Evolutionary conservation across 2,888 invertebrate species (phyloP), one percentile per base, ranked within the genome.

Genomic region (Zaprionus lineosus): DNA sequence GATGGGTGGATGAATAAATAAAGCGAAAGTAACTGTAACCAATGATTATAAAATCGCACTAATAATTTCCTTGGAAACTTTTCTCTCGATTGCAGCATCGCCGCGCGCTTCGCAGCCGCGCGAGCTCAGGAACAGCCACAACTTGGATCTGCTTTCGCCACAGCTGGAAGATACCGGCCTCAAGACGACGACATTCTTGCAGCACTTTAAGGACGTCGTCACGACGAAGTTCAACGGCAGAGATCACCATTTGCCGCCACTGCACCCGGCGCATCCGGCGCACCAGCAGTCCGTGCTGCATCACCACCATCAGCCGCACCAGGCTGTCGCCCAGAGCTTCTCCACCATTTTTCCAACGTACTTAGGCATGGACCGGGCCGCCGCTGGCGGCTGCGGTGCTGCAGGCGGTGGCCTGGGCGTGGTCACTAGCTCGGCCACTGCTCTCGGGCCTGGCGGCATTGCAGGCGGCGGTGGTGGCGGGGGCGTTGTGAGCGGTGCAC

Each of bases 201-300:
- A 89, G 86, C 89, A 89, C 72, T 88, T 89, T 68, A 89, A 89
- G 86, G 89, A 89, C 89, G 89, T 89, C 88, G 89, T 89, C 81
- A 88, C 89, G 89, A 89, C 89, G 88, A 89, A 89, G 88, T 89
- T 89, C 87, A 86, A 88, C 58, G 87, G 88, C 75, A 74, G 88
- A 60, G 87, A 88, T 60, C 88, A 88, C 47, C 88, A 88, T 65
- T 84, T 88, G 86, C 88, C 88, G 73, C 88, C 88, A 15, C 79
- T 87, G 64, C 88, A 88, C 70, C 86, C 84, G 7, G 79, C 76
- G 47, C 81, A 81, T 61, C 84, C 79, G 5, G 86, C 87, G 53
- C 88, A 87, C 33, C 88, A 88, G 69, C 88, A 88, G 74, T 83
- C 76, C 62, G 75, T 83, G 62, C 74, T 79, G 71, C 86, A 84